Conservation (phyloP, 1,140 invertebrate genomes). For the Drosophila suzukii region DNA sequence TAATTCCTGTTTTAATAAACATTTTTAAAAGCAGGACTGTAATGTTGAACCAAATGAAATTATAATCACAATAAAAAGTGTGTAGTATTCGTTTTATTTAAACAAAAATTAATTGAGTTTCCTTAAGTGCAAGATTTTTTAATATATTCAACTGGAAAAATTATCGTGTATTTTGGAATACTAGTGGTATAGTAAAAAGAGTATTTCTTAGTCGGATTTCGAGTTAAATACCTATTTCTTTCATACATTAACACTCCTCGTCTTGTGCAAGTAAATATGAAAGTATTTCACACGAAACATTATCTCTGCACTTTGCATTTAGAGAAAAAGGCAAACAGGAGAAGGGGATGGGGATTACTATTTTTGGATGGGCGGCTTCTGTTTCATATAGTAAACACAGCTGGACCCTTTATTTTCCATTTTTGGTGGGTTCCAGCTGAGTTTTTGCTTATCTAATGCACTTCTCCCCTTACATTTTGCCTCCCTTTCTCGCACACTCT, state of each 20-base stretch:
- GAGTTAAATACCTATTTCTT: background rate
- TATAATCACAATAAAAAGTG: no score
- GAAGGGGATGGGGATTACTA: slow-evolving; percentile 18
- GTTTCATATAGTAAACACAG: slow-evolving; percentile 57
- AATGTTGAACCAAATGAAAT: no score
- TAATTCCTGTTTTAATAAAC: background rate
- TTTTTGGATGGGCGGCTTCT: slow-evolving; percentile 52
- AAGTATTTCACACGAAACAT: slow-evolving; percentile 72
- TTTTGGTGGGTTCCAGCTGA: slow-evolving; percentile 47
- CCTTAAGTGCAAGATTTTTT: no score
- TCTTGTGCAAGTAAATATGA: slow-evolving; percentile 68
- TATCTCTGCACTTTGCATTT: slow-evolving; percentile 42
- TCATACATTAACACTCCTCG: slow-evolving; percentile 14
- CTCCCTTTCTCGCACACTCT: background rate
- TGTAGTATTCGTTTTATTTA: no score
- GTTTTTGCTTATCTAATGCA: slow-evolving; percentile 72
- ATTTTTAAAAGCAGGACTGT: no score
- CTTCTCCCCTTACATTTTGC: slow-evolving; percentile 17
- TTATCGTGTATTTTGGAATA: no score
- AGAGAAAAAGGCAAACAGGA: background rate
- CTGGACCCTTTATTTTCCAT: slow-evolving; percentile 33
- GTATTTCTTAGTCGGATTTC: background rate
- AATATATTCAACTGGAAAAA: no score
- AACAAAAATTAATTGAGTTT: no score
- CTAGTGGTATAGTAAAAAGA: background rate